Evolutionary conservation across 2,888 invertebrate genomes (phyloP), one percentile per base, ranked within the genome.

Genomic region (Ethmia dodecea): DNA sequence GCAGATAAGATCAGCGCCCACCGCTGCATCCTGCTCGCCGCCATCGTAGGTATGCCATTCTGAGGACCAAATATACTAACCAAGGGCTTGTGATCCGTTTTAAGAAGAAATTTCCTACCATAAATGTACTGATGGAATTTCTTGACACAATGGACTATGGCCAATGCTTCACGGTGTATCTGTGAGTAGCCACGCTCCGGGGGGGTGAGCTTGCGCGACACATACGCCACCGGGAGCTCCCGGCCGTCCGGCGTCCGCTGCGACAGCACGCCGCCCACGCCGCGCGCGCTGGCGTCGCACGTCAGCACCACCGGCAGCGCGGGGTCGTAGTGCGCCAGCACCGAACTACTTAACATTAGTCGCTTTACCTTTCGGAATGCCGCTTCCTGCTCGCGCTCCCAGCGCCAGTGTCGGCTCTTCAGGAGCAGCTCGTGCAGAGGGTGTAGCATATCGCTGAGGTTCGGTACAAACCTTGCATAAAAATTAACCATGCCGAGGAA

Each of bases 81-180:
- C 2, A 39, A 15, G 1, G 40, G 33, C 13, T 36, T 36, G 28
- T 38, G 40, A 43, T 36, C n/a, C n/a, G n/a, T n/a, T n/a, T n/a
- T n/a, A n/a, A n/a, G n/a, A n/a, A n/a, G n/a, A n/a, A n/a, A n/a
- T 9, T 13, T 12, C 18, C 36, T 12, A 1, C 35, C 39, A 22
- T 40, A 40, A 9, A 40, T 5, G 16, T 35, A 40, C n/a, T 40
- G 39, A 24, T 40, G 36, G 20, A 36, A 40, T 30, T 40, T 40
- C 14, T 27, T 16, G 12, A 40, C 27, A 9, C 28, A 18, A 11
- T 27, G 33, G 3, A 40, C 20, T 13, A 40, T 40, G 4, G 36
- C 32, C 13, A 39, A 12, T 3, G 39, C 39, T 22, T 39, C 39
- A 5, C 29, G 35, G 9, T 39, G 32, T 8, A 40, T 40, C 11